These are phyloP conservation scores for Dinocampus coccinellae DNA, from an alignment of 2,888 invertebrate genomes.

Conservation along the genomic window DNA sequence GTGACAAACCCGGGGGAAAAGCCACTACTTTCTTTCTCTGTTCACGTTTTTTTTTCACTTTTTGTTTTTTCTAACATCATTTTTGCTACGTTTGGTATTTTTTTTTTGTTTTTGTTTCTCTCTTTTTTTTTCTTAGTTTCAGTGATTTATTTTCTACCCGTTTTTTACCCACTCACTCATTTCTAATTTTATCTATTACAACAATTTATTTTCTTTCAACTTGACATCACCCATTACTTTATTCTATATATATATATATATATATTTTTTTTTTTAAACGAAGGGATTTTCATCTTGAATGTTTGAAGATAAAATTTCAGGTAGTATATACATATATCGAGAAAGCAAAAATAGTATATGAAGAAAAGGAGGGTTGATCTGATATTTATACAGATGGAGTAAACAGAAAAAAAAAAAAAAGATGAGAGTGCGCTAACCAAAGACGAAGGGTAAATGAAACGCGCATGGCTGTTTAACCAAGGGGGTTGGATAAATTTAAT, in stretches of 20 bases:
- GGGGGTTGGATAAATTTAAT: slow-evolving; percentile 64
- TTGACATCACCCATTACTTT: not conserved
- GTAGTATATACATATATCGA: no score
- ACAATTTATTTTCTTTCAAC: not conserved
- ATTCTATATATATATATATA: no score
- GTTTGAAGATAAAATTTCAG: no score
- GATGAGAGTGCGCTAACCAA: slow-evolving; percentile 32
- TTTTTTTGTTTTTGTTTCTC: not conserved
- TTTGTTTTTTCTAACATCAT: slow-evolving; percentile 36
- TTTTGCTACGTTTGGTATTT: slow-evolving; percentile 28
- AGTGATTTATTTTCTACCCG: not conserved
- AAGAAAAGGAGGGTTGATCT: slow-evolving; percentile 35
- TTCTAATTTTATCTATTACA: not conserved
- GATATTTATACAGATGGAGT: slow-evolving; percentile 42
- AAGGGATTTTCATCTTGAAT: no score
- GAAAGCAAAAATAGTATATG: no score
- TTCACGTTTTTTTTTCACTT: no score
- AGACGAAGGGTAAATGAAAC: slow-evolving; percentile 31
- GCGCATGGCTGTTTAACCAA: slow-evolving; percentile 65
- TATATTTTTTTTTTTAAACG: no score
- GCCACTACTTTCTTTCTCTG: slow-evolving; percentile 23
- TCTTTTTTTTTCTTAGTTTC: not conserved
- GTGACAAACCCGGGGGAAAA: slow-evolving; percentile 51
- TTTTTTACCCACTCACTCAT: not conserved
- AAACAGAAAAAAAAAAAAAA: slow-evolving; percentile 4